Evolutionary conservation across 2,113 vertebrate species (phyloP).

Genomic region (Anthoscopus minutus): DNA sequence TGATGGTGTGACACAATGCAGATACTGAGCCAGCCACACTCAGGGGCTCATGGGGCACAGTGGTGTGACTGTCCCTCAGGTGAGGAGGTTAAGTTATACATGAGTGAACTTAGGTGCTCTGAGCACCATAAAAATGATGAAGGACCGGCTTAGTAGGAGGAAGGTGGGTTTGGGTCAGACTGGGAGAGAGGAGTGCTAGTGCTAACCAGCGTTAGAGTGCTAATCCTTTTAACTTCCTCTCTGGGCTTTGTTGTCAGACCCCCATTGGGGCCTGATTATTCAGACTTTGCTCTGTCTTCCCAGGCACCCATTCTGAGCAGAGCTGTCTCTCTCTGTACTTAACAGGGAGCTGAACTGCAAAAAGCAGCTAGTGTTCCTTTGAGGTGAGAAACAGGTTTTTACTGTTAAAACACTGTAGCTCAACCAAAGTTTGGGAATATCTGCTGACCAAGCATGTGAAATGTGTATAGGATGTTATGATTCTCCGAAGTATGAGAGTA

Average conservation of each 20-base stretch:
- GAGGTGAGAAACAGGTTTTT: not conserved
- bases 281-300: not conserved
- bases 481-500: not conserved
- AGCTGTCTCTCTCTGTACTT: not conserved
- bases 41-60: not conserved
- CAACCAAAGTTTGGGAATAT: not conserved
- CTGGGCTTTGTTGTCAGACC: not conserved
- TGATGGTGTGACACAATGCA: not conserved
- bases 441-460: not conserved
- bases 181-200: not conserved
- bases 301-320: not conserved
- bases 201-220: not conserved
- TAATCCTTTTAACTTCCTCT: constrained; percentile 41
- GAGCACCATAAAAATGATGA: not conserved
- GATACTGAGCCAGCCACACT: not conserved
- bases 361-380: not conserved
- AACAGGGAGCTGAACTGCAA: not conserved
- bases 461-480: not conserved
- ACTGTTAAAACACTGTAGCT: not conserved
- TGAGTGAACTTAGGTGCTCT: not conserved
- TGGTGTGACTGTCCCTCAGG: not conserved
- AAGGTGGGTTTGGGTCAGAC: not conserved
- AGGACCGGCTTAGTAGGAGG: not conserved
- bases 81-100: not conserved
- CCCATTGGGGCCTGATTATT: not conserved